A percentile compares a stretch with the other conserved stretches of the same genome.
Conservation (phyloP, 1,140 invertebrate species). For the Saccostrea glomerata region DNA sequence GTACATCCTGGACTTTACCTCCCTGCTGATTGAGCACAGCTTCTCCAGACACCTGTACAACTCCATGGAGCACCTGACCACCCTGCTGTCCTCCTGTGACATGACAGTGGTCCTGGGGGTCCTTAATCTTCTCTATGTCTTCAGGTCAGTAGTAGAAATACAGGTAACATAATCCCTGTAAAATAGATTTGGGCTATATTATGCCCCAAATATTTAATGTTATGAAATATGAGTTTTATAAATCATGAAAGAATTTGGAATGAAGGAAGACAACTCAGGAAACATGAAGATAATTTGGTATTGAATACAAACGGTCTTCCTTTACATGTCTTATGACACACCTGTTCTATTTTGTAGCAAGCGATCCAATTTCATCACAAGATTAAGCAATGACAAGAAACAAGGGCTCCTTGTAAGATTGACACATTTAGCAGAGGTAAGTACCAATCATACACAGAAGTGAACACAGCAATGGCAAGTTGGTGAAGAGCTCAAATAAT, state of each 20-base stretch:
- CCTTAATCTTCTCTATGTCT: slow-evolving; percentile 93
- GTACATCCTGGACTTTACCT: slow-evolving; percentile 78
- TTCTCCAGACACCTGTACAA: slow-evolving; percentile 94
- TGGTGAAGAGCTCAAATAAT: background rate
- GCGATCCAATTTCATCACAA: slow-evolving; percentile 92
- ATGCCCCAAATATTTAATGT: too few relatives aligned
- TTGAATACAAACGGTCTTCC: too few relatives aligned
- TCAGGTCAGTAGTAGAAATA: slow-evolving; percentile 78
- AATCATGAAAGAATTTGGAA: too few relatives aligned
- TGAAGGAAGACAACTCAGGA: too few relatives aligned
- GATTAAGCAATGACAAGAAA: slow-evolving; percentile 86
- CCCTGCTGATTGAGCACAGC: slow-evolving; percentile 92
- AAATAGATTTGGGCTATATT: too few relatives aligned
- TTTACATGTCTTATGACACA: too few relatives aligned
- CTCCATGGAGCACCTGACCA: slow-evolving; percentile 92
- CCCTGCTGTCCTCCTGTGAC: slow-evolving; percentile 90
- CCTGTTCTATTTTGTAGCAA: slow-evolving; percentile 83
- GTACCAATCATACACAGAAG: slow-evolving; percentile 43
- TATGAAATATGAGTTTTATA: too few relatives aligned
- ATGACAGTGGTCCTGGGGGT: slow-evolving; percentile 93
- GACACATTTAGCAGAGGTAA: slow-evolving; percentile 90
- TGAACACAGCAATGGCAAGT: background rate
- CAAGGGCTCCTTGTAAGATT: slow-evolving; percentile 88
- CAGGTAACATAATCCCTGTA: too few relatives aligned
- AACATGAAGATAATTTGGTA: too few relatives aligned